Evolutionary conservation across 2,113 vertebrate genomes (phyloP), one percentile per base, ranked within the genome.

Genomic region (Gadus macrocephalus): DNA sequence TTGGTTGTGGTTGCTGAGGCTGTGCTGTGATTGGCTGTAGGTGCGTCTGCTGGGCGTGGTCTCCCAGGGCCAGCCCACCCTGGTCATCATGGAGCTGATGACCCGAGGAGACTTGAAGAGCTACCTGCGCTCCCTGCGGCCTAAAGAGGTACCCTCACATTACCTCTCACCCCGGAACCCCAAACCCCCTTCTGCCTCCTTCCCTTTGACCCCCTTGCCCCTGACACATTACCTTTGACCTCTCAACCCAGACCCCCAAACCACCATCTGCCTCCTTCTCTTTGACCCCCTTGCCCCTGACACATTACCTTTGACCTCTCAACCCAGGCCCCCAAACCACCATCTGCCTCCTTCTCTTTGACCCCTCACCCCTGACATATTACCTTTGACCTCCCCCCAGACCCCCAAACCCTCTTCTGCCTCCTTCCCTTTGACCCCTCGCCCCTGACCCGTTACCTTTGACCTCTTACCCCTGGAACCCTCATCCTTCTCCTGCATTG

Each of bases 61-160:
- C 66, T 98, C 97, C 65, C 97, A 99, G 87, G 97, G 97, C 69
- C 97, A 99, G 76, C 97, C 97, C 42, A 99, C 97, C 0, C 87
- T 99, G 86, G 97, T 99, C 79, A 98, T 99, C 88, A 99, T 99
- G 97, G 97, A 99, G 78, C 90, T 99, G 81, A 99, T 99, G 97
- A 98, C 97, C 0, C 93, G 93, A 7, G 97, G 97, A 1, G 97
- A 99, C 81, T 92, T 99, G 80, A 99, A 99, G 89, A 99, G 96
- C 81, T 95, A 99, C 66, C 85, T 99, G 68, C 91, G 97, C 66
- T 98, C 96, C 12, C 89, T 99, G 58, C 92, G 97, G 60, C 94
- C 96, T 15, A 94, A 94, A 86, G 91, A 94, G 63, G 96, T 98
- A 92, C 89, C 61, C 25, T n/a, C 2, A 15, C 15, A 4, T n/a